phyloP scores from a whole-genome alignment of 2,797 vertebrate genomes.

The Micrastur ruficollis region DNA sequence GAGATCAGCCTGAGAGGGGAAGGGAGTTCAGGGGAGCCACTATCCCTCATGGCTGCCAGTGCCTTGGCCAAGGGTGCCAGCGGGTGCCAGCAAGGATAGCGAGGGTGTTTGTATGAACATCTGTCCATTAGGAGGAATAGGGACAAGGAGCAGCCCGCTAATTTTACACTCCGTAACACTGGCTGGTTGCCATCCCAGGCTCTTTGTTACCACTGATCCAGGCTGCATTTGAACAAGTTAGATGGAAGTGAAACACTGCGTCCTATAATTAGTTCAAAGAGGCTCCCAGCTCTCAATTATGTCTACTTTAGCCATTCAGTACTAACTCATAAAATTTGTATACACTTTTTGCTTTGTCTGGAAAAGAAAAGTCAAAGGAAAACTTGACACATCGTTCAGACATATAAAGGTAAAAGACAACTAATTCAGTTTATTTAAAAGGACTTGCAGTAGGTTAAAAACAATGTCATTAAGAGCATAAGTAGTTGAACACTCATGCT shows the following conservation, averaged over 20 bases:
- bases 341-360: not conserved
- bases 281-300: not conserved
- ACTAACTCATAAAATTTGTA: not conserved
- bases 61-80: not conserved
- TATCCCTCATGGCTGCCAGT: rapidly evolving
- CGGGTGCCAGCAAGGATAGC: not conserved
- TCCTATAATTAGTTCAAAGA: not conserved
- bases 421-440: not conserved
- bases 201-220: not conserved
- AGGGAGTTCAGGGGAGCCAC: not conserved
- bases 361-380: not conserved
- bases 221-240: not conserved
- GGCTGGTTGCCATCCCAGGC: not conserved
- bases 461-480: not conserved
- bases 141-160: not conserved
- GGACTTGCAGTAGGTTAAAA: not conserved
- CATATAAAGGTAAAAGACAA: not conserved
- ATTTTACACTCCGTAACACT: not conserved
- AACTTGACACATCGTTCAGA: not conserved
- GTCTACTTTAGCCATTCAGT: not conserved
- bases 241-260: not conserved
- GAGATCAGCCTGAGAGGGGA: rapidly evolving
- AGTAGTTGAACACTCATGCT: rapidly evolving
- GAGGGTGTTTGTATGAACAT: not conserved
- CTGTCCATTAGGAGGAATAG: not conserved